Evolutionary conservation across 2,888 invertebrate genomes (phyloP).

Genomic region (Cheilosia soror): DNA sequence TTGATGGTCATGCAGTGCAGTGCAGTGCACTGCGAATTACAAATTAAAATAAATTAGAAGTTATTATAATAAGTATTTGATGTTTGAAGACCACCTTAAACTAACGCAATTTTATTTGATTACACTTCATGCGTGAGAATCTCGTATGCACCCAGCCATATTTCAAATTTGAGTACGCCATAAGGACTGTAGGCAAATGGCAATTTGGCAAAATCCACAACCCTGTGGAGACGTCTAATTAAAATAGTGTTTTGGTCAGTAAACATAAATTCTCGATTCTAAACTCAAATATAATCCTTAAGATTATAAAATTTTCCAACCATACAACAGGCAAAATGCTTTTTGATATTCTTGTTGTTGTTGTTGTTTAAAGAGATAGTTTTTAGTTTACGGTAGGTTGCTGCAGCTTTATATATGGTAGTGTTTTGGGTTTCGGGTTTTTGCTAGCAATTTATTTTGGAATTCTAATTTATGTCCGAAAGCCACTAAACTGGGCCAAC

Average conservation of each 20-base stretch:
- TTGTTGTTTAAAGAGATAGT: too few species aligned
- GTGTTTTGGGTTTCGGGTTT: too few species aligned
- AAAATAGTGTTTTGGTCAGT: slow-evolving; percentile 5
- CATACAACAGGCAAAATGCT: neutral
- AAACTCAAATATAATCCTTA: slow-evolving; percentile 4
- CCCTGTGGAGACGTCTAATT: neutral
- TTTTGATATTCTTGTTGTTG: neutral
- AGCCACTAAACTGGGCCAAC: neutral
- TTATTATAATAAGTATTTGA: neutral
- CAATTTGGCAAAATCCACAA: neutral
- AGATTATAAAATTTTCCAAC: slow-evolving; percentile 16
- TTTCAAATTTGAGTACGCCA: too few species aligned
- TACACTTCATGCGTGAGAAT: neutral
- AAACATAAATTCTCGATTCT: neutral
- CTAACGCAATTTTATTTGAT: neutral
- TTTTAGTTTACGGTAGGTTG: too few species aligned
- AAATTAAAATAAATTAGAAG: neutral
- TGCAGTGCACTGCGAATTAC: neutral
- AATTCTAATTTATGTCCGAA: too few species aligned
- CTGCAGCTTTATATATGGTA: too few species aligned
- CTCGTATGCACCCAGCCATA: too few species aligned
- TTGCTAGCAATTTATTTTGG: too few species aligned
- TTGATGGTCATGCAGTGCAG: neutral
- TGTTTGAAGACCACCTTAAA: neutral
- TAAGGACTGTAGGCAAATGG: too few species aligned